A percentile compares a stretch with the other conserved stretches of the same genome.
phyloP scores from a whole-genome alignment of 2,113 vertebrate species.

The Ctenodactylus gundi region DNA sequence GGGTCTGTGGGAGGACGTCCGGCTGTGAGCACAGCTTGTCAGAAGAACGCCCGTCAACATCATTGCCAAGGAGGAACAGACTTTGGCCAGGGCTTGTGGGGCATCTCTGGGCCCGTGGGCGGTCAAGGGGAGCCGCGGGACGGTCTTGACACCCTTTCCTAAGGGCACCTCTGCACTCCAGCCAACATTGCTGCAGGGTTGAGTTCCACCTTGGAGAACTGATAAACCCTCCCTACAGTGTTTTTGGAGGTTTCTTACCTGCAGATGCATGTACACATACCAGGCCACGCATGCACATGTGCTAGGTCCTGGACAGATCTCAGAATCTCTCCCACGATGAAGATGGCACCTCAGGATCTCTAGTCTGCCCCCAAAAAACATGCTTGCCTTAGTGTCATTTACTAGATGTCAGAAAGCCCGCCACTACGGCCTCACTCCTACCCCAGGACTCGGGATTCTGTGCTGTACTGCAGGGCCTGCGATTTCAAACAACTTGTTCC shows the following conservation, averaged over 20 bases:
- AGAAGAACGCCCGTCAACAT: fast-evolving
- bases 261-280: too few species aligned
- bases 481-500: background rate
- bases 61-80: fast-evolving
- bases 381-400: background rate
- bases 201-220: background rate
- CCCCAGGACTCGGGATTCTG: background rate
- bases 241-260: background rate
- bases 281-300: fast-evolving
- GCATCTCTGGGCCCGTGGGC: too few species aligned
- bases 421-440: background rate
- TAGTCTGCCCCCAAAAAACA: background rate
- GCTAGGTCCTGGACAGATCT: background rate
- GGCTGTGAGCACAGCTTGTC: background rate
- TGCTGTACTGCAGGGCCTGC: background rate
- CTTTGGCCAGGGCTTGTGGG: fast-evolving
- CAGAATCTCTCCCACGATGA: background rate
- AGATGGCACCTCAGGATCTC: background rate
- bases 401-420: background rate
- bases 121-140: background rate
- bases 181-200: background rate
- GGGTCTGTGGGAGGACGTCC: background rate
- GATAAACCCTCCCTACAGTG: too few species aligned
- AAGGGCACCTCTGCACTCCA: background rate
- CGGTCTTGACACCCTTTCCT: background rate